A percentile compares a stretch with the other conserved stretches of the same genome.
Conservation (phyloP, 1,140 invertebrate species). For the Aphelenchoides avenae region DNA sequence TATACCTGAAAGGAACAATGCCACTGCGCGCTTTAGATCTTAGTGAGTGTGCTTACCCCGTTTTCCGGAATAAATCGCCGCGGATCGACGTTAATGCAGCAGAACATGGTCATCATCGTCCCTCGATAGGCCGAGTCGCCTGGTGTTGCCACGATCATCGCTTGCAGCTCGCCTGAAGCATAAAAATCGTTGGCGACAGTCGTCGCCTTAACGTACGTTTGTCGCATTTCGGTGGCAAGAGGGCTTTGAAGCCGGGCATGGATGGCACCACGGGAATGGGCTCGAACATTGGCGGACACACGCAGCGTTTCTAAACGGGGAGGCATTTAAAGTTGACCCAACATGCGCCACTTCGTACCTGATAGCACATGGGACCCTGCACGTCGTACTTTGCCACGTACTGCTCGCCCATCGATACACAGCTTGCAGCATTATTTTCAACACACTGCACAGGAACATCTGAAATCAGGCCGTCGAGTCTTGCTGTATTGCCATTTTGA, state of each 20-base stretch:
- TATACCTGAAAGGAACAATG: too few relatives aligned
- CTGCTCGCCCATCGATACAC: constrained; percentile 48
- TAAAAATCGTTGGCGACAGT: constrained; percentile 9
- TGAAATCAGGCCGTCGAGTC: constrained; percentile 12
- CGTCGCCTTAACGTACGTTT: constrained; percentile 40
- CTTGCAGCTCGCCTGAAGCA: constrained; percentile 50
- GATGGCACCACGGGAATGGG: constrained; percentile 22
- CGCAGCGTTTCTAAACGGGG: constrained; percentile 44
- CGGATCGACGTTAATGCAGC: constrained; percentile 56
- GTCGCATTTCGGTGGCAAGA: constrained; percentile 56
- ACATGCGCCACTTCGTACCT: constrained; percentile 16
- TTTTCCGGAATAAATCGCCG: constrained; percentile 44
- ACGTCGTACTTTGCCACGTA: constrained; percentile 47
- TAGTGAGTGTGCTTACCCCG: too few relatives aligned
- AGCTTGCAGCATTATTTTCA: constrained; percentile 27
- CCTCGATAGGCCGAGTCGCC: constrained; percentile 45
- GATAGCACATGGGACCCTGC: constrained; percentile 39
- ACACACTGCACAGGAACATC: constrained; percentile 40
- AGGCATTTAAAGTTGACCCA: constrained; percentile 11
- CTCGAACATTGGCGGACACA: constrained; percentile 55
- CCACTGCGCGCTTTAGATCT: too few relatives aligned
- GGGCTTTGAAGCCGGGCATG: constrained; percentile 34
- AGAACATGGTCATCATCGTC: constrained; percentile 45
- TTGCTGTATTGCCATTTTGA: not conserved
- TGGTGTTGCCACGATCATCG: constrained; percentile 39